Conservation (phyloP, 2,113 vertebrate genomes). For the Columba janthina region DNA sequence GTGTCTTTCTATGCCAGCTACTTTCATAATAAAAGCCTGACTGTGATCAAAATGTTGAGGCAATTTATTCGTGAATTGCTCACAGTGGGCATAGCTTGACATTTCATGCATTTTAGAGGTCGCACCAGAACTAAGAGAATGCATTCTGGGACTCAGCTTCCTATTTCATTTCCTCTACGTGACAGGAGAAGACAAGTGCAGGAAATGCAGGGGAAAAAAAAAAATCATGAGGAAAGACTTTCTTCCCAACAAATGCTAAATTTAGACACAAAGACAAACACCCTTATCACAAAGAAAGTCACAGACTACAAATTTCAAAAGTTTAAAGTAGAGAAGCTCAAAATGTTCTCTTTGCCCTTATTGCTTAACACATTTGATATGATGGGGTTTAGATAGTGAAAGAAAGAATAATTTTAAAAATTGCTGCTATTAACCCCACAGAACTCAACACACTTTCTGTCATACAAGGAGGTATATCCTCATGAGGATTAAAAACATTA, state of each 20-base stretch:
- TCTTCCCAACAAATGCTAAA: neutral
- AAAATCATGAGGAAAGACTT: neutral
- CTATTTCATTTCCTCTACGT: neutral
- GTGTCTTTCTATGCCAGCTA: constrained; percentile 28
- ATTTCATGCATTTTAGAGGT: constrained; percentile 18
- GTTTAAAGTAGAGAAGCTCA: neutral
- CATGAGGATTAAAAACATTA: neutral
- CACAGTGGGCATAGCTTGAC: constrained; percentile 45
- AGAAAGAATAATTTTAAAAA: neutral
- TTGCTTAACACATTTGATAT: neutral
- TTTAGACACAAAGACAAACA: neutral
- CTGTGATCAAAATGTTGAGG: constrained; percentile 45
- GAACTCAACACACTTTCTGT: neutral
- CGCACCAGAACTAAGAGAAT: constrained; percentile 11
- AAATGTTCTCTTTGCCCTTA: neutral
- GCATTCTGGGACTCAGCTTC: neutral
- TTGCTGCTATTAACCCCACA: neutral
- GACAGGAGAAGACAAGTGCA: neutral
- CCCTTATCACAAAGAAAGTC: neutral
- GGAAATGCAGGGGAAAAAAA: neutral
- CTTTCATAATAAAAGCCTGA: constrained; percentile 47
- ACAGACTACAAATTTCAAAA: neutral
- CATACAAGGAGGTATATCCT: neutral
- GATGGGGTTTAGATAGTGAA: neutral
- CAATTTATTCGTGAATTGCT: constrained; percentile 45